Base-by-base conservation (phyloP, 2,888 invertebrate genomes). In the Cantharis nigra region DNA sequence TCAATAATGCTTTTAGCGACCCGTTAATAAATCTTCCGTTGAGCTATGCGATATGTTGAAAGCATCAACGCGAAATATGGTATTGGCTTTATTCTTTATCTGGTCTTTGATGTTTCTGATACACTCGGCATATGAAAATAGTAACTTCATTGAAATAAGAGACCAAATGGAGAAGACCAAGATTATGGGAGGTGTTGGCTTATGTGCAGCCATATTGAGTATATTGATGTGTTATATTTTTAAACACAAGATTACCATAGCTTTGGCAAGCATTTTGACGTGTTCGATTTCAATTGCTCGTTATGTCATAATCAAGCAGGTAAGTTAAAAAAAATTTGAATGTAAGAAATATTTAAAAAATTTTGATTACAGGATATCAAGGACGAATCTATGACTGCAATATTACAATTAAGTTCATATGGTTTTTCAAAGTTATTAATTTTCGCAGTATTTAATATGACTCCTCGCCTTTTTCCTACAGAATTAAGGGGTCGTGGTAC, bases 391-490 rank as follows among this genome's bases (percentile, higher is more conserved):
- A 23, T 11, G 3, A 13, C 9, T 7, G 3, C 23, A 67, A 18
- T 3, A 18, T n/a, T 63, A 30, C 18, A 63, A 20, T 30, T 70
- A 20, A 20, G 13, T 70, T 30, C 14, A 7, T 75, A 71, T 71
- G 65, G n/a, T 9, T n/a, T 67, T 18, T 49, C 23, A 13, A 62
- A 20, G 20, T 16, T 14, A 7, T 23, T 65, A 13, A 14, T 26
- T 3, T 75, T n/a, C 49, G 14, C 67, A 9, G 28, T 69, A 18
- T 67, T n/a, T 14, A 76, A 76, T 11, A n/a, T 76, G 3, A 63
- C 72, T n/a, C 72, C 88, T 10, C 85, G 86, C 13, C 85, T 87
- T 9, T 79, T 88, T 33, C 76, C 76, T 0, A 76, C 76, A 0
- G 71, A 69, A 28, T 49, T 63, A 1, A 67, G 76, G 63, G 67